Evolutionary conservation across 1,140 invertebrate genomes (phyloP), one percentile per base, ranked within the genome.

Genomic region (Semibalanus balanoides): DNA sequence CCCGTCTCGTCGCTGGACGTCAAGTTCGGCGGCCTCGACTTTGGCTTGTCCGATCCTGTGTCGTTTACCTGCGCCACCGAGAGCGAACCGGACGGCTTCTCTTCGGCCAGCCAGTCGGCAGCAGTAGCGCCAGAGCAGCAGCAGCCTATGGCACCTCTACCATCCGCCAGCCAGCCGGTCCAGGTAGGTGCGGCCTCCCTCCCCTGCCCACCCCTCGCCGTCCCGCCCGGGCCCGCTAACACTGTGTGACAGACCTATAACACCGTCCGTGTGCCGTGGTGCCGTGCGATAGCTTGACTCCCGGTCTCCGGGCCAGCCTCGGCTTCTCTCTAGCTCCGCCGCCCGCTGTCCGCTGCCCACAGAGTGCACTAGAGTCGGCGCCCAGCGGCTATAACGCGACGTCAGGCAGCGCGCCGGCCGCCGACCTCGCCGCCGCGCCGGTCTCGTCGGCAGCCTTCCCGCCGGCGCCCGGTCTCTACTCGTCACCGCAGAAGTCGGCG

Each of bases 1-100:
- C 86, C 89, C 76, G 88, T 78, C n/a, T 88, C 88, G 77, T 91
- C 91, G 80, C 87, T 98, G 75, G 94, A 96, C 85, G 93, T 97
- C 73, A 94, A 97, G 84, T 98, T 98, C 85, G 95, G 95, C 74
- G 93, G 89, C 27, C 85, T 96, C 78, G 94, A 96, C 81, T 93
- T 95, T 29, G 70, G 70, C n/a, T 3, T 27, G 14, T 11, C 51
- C 51, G 51, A 64, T 19, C 7, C 14, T 19, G 22, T 14, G 51
- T 25, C 51, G 51, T 64, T 64, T 64, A 40, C 51, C 1, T 7
- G 1, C 51, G 51, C 51, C 51, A 7, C 35, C 14, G 51, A 64
- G 14, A 25, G 51, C 51, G 51, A 64, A 7, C 1, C 51, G 51
- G 51, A 64, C 51, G 51, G 14, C 51, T 64, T 64, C 51, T 64